These are phyloP conservation scores for Corydoras maculifer DNA, from an alignment of 2,113 vertebrate genomes.

Conservation along the genomic window DNA sequence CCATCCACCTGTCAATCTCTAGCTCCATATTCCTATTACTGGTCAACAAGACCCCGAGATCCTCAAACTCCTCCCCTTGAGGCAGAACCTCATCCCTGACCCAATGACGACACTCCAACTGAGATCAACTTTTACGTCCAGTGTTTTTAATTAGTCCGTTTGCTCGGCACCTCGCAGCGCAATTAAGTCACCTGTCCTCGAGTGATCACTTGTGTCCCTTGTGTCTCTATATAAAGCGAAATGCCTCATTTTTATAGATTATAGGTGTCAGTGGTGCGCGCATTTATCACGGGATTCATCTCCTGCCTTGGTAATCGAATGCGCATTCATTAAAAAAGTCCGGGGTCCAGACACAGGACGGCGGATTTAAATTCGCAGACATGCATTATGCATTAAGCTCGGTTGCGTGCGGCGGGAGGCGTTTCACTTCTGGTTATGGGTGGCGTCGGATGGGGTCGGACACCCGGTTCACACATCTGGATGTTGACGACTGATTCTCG, in stretches of 20 bases:
- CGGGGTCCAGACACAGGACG: conserved; percentile 4
- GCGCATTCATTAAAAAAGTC: conserved; percentile 14
- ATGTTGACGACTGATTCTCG: conserved; percentile 59
- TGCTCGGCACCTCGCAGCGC: conserved; percentile 31
- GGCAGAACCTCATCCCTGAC: too few species aligned
- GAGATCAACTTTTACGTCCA: too few species aligned
- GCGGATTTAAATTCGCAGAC: conserved; percentile 57
- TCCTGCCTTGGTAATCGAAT: conserved; percentile 20
- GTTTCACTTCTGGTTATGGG: conserved; percentile 44
- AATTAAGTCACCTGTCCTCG: conserved; percentile 24
- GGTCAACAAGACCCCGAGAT: too few species aligned
- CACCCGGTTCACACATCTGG: background rate
- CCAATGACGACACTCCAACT: too few species aligned
- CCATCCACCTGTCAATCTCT: too few species aligned
- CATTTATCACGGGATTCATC: conserved; percentile 37
- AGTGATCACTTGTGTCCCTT: conserved; percentile 46
- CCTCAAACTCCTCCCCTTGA: too few species aligned
- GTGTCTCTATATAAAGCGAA: conserved; percentile 51
- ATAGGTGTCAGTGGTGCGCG: conserved; percentile 51
- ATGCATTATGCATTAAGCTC: conserved; percentile 59
- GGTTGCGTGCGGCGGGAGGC: conserved; percentile 43
- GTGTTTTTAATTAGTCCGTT: conserved; percentile 2
- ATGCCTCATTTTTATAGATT: conserved; percentile 61
- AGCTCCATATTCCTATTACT: too few species aligned
- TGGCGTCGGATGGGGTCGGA: too few species aligned